These are phyloP conservation scores for Nothoprocta perdicaria DNA, from an alignment of 2,113 vertebrate species.

Conservation along the genomic window DNA sequence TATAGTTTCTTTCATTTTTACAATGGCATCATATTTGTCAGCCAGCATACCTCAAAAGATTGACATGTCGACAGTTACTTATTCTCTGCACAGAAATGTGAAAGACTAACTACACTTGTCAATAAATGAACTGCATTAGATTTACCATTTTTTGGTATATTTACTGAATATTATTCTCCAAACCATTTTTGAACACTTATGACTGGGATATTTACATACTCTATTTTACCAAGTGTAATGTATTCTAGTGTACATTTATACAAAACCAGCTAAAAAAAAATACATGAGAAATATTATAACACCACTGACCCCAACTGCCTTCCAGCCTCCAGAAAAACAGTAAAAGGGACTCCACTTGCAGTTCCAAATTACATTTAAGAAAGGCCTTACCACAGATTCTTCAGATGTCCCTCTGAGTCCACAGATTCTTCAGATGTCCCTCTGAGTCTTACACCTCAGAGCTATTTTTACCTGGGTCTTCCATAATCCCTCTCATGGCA, in stretches of 20 bases:
- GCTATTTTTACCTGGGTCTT: background rate
- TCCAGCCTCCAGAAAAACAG: background rate
- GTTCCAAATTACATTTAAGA: background rate
- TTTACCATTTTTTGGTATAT: background rate
- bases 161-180: background rate
- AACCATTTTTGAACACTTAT: background rate
- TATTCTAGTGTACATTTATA: background rate
- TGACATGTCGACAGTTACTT: background rate
- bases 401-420: background rate
- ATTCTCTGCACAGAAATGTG: background rate
- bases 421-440: background rate
- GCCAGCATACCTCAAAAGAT: background rate
- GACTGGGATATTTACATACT: background rate
- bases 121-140: background rate
- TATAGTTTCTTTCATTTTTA: constrained; percentile 25
- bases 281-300: background rate
- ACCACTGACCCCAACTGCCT: background rate
- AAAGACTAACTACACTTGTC: background rate
- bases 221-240: background rate
- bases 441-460: background rate
- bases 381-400: background rate
- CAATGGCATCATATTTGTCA: background rate
- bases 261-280: background rate
- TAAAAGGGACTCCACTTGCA: background rate
- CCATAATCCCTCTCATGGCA: background rate